These are phyloP conservation scores for Fragum fragum DNA, from an alignment of 2,888 invertebrate species.

Conservation along the genomic window DNA sequence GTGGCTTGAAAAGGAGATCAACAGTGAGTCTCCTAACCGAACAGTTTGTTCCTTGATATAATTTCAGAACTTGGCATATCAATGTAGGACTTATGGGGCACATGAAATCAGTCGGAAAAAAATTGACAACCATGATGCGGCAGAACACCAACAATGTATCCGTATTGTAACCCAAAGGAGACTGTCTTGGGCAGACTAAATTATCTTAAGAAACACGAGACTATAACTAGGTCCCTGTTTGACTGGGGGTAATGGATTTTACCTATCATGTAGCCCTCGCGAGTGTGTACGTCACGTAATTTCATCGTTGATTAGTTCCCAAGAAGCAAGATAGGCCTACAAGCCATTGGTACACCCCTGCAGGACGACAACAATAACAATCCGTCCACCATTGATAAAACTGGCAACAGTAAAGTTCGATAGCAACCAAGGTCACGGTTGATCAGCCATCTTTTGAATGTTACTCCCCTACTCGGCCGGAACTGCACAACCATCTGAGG, in stretches of 20 bases:
- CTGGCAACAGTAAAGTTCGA: neutral
- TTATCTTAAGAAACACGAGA: neutral
- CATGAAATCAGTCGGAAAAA: no score
- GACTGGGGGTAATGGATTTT: neutral
- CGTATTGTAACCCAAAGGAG: constrained; percentile 11
- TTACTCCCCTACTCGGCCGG: neutral
- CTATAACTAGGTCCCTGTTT: neutral
- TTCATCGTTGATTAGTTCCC: neutral
- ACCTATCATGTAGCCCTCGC: neutral
- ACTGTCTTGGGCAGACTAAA: neutral
- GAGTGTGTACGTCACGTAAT: neutral
- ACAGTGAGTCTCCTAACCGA: neutral
- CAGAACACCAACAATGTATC: constrained; percentile 11
- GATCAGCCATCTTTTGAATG: neutral
- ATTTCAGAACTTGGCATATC: constrained; percentile 1
- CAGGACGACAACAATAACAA: constrained; percentile 5
- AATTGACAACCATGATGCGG: neutral
- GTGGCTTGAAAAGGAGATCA: neutral
- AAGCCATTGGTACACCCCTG: constrained; percentile 4
- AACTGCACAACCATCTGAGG: neutral
- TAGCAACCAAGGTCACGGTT: neutral
- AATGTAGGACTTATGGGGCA: constrained; percentile 7
- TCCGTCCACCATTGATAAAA: neutral
- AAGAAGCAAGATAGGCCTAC: constrained; percentile 1
- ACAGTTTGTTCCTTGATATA: neutral